Evolutionary conservation across 2,797 vertebrate species (phyloP).

Genomic region (Tolypeutes matacus): DNA sequence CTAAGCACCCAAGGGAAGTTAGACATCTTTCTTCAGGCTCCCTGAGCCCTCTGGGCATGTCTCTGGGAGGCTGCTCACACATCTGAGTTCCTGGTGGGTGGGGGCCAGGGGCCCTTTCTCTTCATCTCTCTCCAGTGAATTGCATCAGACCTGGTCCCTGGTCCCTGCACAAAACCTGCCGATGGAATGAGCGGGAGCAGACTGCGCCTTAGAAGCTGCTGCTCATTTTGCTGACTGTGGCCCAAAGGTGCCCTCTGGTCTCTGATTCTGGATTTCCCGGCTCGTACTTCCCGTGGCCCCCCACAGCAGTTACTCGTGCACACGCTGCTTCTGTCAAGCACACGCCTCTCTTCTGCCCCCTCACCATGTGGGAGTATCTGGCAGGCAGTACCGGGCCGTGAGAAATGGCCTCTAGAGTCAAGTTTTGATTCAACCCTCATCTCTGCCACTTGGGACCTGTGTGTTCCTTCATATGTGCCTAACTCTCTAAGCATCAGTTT

Average conservation of each 20-base stretch:
- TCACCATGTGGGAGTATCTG: rapidly evolving
- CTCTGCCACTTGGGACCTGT: not conserved
- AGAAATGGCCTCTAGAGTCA: not conserved
- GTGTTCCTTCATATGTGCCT: not conserved
- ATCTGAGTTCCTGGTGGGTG: not conserved
- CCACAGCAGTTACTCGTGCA: not conserved
- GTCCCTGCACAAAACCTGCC: not conserved
- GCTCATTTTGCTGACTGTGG: not conserved
- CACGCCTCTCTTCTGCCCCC: not conserved
- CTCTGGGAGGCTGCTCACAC: not conserved
- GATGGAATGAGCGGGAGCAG: no score
- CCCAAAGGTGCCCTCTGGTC: not conserved
- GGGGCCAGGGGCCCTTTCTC: not conserved
- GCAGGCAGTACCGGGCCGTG: not conserved
- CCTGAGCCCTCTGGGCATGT: not conserved
- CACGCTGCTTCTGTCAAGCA: not conserved
- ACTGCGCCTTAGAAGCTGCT: rapidly evolving
- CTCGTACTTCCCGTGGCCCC: not conserved
- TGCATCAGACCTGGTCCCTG: rapidly evolving
- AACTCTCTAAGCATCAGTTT: not conserved
- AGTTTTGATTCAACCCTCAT: not conserved
- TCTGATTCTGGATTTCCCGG: not conserved
- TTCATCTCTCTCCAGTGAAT: not conserved
- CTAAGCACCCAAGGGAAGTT: not conserved
- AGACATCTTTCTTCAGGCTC: not conserved